A percentile compares a stretch with the other conserved stretches of the same genome.
phyloP scores from a whole-genome alignment of 2,888 invertebrate genomes.

The Gonocerus acuteangulatus region DNA sequence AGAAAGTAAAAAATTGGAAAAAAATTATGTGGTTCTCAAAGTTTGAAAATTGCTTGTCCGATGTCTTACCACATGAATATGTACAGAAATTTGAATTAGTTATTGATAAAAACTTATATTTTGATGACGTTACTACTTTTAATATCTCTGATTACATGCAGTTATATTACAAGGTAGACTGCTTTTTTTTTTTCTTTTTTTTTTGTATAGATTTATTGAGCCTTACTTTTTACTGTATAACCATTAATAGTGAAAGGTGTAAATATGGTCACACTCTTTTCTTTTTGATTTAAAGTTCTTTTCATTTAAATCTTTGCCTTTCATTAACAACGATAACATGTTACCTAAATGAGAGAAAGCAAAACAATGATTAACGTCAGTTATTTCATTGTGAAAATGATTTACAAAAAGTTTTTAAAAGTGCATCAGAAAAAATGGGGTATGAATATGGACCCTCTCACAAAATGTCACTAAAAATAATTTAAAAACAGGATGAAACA shows the following conservation, averaged over 20 bases:
- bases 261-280: too few relatives aligned
- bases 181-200: background rate
- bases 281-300: too few relatives aligned
- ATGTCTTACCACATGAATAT: constrained; percentile 7
- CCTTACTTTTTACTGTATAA: background rate
- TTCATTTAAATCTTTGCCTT: too few relatives aligned
- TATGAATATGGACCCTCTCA: too few relatives aligned
- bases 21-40: background rate
- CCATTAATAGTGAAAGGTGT: background rate
- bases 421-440: too few relatives aligned
- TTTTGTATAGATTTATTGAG: background rate
- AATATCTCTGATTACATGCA: constrained; percentile 2
- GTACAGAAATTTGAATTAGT: constrained; percentile 6
- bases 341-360: too few relatives aligned
- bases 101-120: background rate
- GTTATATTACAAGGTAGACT: constrained; percentile 7
- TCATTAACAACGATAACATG: too few relatives aligned
- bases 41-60: constrained; percentile 1
- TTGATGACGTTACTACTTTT: background rate
- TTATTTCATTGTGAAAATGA: too few relatives aligned
- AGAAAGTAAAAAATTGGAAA: background rate
- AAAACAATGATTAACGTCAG: too few relatives aligned
- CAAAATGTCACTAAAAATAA: too few relatives aligned
- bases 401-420: too few relatives aligned
- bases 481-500: too few relatives aligned